phyloP scores from a whole-genome alignment of 2,888 invertebrate species.

The Mayetiola destructor region DNA sequence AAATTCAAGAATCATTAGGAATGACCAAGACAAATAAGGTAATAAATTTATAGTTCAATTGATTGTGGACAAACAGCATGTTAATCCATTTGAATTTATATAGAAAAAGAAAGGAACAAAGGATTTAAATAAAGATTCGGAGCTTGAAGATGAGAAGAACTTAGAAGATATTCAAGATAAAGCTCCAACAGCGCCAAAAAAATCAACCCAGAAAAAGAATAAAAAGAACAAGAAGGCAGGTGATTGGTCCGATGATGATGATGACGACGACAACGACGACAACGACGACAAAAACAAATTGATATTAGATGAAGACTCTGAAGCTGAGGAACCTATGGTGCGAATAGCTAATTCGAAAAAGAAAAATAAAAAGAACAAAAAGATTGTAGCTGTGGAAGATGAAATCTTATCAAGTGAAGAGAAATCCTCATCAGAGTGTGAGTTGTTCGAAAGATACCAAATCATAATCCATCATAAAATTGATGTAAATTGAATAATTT shows the following conservation, averaged over 20 bases:
- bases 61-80: not conserved
- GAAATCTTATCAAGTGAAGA: conserved; percentile 20
- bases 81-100: not conserved
- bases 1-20: conserved; percentile 14
- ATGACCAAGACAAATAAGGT: not conserved
- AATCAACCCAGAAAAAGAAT: not conserved
- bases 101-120: not conserved
- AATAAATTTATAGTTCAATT: not conserved
- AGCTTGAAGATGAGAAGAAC: conserved; percentile 24
- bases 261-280: conserved; percentile 26
- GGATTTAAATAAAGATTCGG: conserved; percentile 20
- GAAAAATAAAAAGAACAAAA: conserved; percentile 33
- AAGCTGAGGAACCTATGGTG: conserved; percentile 20
- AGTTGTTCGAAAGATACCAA: no score
- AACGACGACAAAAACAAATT: not conserved
- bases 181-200: conserved; percentile 19
- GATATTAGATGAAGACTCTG: conserved; percentile 22
- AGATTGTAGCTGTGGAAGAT: conserved; percentile 31
- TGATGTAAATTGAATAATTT: not conserved
- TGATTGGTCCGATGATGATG: conserved; percentile 35
- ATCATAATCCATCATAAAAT: no score
- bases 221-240: conserved; percentile 36
- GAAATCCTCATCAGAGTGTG: not conserved
- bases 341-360: conserved; percentile 33
- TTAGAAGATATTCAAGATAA: conserved; percentile 40